Evolutionary conservation across 2,888 invertebrate species (phyloP).

Genomic region (Mellilla xanthometata): DNA sequence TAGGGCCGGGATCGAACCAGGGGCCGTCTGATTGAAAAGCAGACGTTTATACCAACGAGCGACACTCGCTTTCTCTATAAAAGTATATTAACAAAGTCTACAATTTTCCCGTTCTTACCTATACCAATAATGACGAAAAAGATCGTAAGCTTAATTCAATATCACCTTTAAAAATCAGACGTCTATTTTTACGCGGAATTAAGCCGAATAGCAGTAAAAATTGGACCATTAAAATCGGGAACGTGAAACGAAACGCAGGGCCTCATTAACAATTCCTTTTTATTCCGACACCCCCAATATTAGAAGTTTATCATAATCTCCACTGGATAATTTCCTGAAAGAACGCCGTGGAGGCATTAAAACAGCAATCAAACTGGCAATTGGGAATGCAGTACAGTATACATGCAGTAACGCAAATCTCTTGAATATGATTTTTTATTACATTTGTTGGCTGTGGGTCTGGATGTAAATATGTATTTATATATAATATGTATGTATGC

Average conservation of each 20-base stretch:
- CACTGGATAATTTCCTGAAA: slow-evolving; percentile 55
- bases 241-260: slow-evolving; percentile 15
- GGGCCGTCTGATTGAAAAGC: no score
- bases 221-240: slow-evolving; percentile 17
- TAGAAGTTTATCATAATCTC: slow-evolving; percentile 36
- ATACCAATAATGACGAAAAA: no score
- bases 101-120: no score
- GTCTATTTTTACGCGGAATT: slow-evolving; percentile 1
- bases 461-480: no score
- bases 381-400: slow-evolving; percentile 35
- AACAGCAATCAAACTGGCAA: slow-evolving; percentile 77
- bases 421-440: neutral
- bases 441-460: no score
- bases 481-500: neutral
- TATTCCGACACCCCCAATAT: slow-evolving; percentile 29
- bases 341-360: slow-evolving; percentile 63
- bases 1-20: no score
- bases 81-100: no score
- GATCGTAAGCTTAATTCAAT: no score
- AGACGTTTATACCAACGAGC: no score
- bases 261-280: slow-evolving; percentile 27
- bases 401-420: slow-evolving; percentile 14
- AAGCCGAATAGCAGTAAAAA: slow-evolving; percentile 15
- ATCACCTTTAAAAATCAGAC: no score
- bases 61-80: no score